phyloP scores from a whole-genome alignment of 2,113 vertebrate species.

The Corythoichthys haematopterus region DNA sequence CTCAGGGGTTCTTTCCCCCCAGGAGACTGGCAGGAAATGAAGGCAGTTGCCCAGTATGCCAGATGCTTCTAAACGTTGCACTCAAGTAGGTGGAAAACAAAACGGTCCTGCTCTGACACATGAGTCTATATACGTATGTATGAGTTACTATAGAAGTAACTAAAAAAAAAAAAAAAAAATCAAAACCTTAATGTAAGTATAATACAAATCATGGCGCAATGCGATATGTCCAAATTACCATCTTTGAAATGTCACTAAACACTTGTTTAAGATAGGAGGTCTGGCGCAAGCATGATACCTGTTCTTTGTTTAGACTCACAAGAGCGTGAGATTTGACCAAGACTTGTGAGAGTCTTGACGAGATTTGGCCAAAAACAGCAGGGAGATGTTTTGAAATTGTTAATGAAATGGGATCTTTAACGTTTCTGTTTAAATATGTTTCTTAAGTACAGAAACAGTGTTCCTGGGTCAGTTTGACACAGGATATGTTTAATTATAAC shows the following conservation, averaged over 20 bases:
- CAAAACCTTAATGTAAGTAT: not conserved
- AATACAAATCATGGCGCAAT: not conserved
- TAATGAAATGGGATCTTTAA: not conserved
- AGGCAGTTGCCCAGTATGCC: constrained; percentile 70
- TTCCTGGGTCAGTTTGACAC: not conserved
- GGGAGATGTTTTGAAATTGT: not conserved
- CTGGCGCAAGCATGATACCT: not conserved
- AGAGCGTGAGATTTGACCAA: constrained; percentile 3
- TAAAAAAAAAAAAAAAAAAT: not conserved
- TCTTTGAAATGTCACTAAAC: not conserved
- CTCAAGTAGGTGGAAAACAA: constrained; percentile 53
- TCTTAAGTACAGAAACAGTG: not conserved
- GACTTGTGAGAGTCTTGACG: not conserved
- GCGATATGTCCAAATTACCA: not conserved
- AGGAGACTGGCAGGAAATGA: constrained; percentile 78
- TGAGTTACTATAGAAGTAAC: not conserved
- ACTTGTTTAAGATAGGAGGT: not conserved
- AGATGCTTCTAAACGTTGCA: constrained; percentile 74
- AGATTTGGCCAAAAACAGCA: not conserved
- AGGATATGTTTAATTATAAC: too few relatives aligned
- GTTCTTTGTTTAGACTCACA: constrained; percentile 1
- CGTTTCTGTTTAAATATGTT: not conserved
- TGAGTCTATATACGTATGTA: not conserved
- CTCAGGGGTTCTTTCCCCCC: constrained; percentile 68
- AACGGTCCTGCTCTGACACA: constrained; percentile 44